phyloP scores from a whole-genome alignment of 2,797 vertebrate genomes.

The Lemur catta region DNA sequence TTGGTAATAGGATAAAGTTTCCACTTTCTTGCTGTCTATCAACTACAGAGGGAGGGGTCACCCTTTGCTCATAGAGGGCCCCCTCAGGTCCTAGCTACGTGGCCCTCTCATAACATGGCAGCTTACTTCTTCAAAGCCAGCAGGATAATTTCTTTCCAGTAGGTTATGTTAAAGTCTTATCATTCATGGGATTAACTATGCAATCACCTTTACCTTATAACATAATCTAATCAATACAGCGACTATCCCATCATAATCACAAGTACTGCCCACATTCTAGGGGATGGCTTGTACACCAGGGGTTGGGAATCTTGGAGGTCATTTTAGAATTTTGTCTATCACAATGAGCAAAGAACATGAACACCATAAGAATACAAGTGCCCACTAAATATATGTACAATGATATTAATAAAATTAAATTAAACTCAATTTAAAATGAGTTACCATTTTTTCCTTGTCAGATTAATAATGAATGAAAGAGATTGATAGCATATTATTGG shows the following conservation, averaged over 20 bases:
- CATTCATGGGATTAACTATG: background rate
- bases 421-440: background rate
- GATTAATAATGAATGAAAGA: background rate
- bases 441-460: background rate
- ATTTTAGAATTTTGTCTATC: background rate
- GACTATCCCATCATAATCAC: background rate
- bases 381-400: background rate
- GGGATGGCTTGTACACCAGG: background rate
- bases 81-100: background rate
- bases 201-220: background rate
- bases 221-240: background rate
- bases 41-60: background rate
- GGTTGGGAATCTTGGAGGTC: background rate
- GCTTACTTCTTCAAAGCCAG: background rate
- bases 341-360: background rate
- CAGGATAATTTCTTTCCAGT: background rate
- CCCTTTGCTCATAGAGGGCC: background rate
- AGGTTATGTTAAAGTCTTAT: background rate
- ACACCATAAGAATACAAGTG: background rate
- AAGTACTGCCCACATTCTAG: background rate
- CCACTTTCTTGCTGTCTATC: background rate
- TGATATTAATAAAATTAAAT: background rate
- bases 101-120: background rate
- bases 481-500: background rate
- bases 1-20: background rate